Evolutionary conservation across 2,888 invertebrate species (phyloP), one percentile per base, ranked within the genome.

Genomic region (Synergus umbraculus): DNA sequence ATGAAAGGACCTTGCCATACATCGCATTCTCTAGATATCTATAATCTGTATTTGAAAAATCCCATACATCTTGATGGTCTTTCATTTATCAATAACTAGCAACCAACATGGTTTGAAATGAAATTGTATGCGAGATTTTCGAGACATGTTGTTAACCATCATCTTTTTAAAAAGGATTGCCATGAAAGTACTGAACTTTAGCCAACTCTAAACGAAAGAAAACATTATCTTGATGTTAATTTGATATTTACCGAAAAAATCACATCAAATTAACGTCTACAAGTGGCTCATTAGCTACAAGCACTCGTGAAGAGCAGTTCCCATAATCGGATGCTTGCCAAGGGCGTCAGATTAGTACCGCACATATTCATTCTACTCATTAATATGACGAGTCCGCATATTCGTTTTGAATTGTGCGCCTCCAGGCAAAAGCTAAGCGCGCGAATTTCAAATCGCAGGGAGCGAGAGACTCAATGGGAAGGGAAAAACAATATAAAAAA

Each of bases 1-100:
- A 22, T 60, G 60, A 60, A 63, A 63, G 22, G 60, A 63, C 60
- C 60, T 63, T 63, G 60, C 60, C 60, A 29, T 63, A 29, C 13
- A 22, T 63, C 29, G 22, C 13, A 29, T 63, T 63, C 60, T 29
- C 13, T 12, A 12, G 5, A 63, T 63, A 22, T 63, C 60, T 63
- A 13, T 63, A 13, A 22, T 29, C 22, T 63, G 18, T 54, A 54
- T 18, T 54, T 18, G 3, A 18, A 54, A 63, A 63, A 63, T 29
- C 5, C 29, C 60, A 63, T 54, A n/a, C 9, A 54, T 54, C 54
- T 1, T 54, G 9, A 18, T 54, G 9, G 8, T 54, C n/a, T 18
- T 54, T 54, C n/a, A 18, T 18, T 54, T 9, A 18, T 54, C 9
- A n/a, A 54, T 54, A 9, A 54, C 18, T 54, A 0, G 0, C 9